Percentiles rank a stretch among this genome's conserved stretches.
Conservation (phyloP, 2,113 vertebrate genomes). For the Nipponia nippon region DNA sequence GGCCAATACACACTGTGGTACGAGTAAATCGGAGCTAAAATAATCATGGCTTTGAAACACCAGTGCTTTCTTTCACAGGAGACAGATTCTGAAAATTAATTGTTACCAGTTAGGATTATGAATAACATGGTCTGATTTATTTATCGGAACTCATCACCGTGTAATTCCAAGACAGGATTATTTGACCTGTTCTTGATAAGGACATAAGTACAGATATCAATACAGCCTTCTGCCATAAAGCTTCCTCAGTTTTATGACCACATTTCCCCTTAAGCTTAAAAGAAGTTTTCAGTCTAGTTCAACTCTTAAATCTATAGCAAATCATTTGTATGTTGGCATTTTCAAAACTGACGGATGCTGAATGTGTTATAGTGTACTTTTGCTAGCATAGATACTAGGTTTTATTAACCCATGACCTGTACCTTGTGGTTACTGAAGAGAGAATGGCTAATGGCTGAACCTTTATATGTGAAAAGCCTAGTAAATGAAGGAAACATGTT, state of each 20-base stretch:
- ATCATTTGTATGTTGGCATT: background rate
- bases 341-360: background rate
- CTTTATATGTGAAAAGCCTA: background rate
- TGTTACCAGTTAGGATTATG: slow-evolving; percentile 51
- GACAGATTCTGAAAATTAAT: slow-evolving; percentile 35
- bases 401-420: background rate
- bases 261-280: background rate
- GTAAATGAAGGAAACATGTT: background rate
- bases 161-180: slow-evolving; percentile 56
- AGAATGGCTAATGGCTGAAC: background rate
- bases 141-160: slow-evolving; percentile 41
- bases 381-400: background rate
- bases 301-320: background rate
- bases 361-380: background rate
- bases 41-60: background rate
- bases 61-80: background rate
- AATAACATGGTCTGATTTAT: slow-evolving; percentile 46
- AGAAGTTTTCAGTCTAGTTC: background rate
- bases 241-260: background rate
- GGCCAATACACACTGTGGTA: background rate
- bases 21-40: background rate
- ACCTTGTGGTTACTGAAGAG: background rate
- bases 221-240: slow-evolving; percentile 5
- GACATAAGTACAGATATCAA: slow-evolving; percentile 5
- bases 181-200: slow-evolving; percentile 47